A percentile compares a stretch with the other conserved stretches of the same genome.
Conservation (phyloP, 2,797 vertebrate species). For the Cygnus olor region DNA sequence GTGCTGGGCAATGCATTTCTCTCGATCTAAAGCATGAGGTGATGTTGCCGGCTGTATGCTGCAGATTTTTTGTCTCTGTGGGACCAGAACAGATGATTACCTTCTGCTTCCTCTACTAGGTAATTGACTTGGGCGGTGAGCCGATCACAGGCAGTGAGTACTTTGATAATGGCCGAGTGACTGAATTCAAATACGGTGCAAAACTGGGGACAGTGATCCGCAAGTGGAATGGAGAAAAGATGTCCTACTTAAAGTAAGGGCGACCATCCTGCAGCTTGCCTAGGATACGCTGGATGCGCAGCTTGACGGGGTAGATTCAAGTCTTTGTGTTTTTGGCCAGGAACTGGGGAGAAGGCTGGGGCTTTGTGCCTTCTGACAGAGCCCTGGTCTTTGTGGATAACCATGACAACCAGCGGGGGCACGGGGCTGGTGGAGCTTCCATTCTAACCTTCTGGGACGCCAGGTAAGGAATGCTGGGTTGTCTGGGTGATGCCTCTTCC, state of each 20-base stretch:
- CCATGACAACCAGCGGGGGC: conserved; percentile 94
- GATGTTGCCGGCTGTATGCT: background rate
- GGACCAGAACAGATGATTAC: background rate
- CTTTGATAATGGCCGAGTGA: conserved; percentile 86
- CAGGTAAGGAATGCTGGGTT: conserved; percentile 69
- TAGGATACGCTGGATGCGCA: accelerated
- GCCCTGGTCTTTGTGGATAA: conserved; percentile 94
- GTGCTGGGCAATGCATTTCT: background rate
- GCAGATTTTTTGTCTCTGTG: background rate
- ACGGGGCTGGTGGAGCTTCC: conserved; percentile 88
- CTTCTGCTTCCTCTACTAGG: background rate
- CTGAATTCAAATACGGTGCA: conserved; percentile 92
- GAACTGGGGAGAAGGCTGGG: conserved; percentile 95
- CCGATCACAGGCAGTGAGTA: conserved; percentile 81
- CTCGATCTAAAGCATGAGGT: background rate
- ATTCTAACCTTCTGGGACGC: conserved; percentile 93
- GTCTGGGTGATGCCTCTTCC: background rate
- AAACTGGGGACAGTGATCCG: conserved; percentile 88
- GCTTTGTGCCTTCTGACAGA: conserved; percentile 85
- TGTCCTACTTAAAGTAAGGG: conserved; percentile 86
- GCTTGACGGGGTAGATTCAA: background rate
- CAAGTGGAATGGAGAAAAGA: conserved; percentile 90
- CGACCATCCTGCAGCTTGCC: background rate
- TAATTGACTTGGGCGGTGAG: conserved; percentile 80
- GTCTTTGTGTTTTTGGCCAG: conserved; percentile 70